Percentiles rank a stretch among this genome's conserved stretches.
Evolutionary conservation across 2,113 vertebrate genomes (phyloP).

Genomic region (Malaclemys terrapin): DNA sequence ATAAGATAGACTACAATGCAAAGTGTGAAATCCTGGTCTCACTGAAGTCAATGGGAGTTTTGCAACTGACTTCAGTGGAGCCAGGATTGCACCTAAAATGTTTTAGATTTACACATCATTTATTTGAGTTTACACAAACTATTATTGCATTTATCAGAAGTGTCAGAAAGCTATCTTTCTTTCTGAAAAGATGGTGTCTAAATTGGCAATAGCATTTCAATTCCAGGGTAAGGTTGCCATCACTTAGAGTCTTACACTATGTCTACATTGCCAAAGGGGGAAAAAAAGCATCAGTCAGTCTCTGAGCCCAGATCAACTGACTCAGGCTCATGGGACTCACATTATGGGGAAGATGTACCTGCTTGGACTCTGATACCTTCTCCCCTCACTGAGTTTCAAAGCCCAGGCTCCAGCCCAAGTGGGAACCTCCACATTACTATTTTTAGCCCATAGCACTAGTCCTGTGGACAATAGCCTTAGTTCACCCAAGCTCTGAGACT

Average conservation of each 20-base stretch:
- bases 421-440: background rate
- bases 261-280: background rate
- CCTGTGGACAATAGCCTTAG: background rate
- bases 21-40: background rate
- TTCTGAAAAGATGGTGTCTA: background rate
- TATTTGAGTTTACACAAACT: constrained; percentile 50
- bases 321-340: background rate
- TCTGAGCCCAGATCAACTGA: background rate
- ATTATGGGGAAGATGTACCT: background rate
- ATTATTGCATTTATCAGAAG: constrained; percentile 11
- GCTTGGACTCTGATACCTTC: background rate
- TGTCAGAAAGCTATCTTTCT: background rate
- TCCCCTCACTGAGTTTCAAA: background rate
- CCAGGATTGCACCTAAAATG: constrained; percentile 17
- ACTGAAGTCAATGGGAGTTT: constrained; percentile 17
- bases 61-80: constrained; percentile 20
- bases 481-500: background rate
- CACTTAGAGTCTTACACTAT: background rate
- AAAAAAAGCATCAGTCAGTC: background rate
- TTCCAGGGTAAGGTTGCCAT: background rate
- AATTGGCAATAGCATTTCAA: background rate
- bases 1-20: background rate
- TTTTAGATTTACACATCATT: constrained; percentile 50
- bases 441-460: background rate
- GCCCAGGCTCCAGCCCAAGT: background rate